A percentile compares a stretch with the other conserved stretches of the same genome.
Conservation (phyloP, 2,113 vertebrate genomes). For the Penelope pileata region DNA sequence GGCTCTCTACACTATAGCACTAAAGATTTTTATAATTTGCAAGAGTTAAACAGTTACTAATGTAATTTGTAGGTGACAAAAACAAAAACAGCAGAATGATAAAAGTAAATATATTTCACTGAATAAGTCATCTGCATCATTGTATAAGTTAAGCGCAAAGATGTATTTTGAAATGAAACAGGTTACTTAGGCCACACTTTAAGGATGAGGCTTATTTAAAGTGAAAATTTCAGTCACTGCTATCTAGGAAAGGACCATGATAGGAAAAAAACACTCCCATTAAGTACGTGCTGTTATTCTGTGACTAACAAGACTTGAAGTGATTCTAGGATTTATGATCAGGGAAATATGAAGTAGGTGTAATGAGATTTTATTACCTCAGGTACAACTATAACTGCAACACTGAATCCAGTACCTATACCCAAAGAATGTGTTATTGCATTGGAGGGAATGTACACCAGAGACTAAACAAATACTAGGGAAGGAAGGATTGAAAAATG, state of each 20-base stretch:
- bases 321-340: not conserved
- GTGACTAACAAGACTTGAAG: not conserved
- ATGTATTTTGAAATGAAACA: not conserved
- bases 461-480: not conserved
- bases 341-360: not conserved
- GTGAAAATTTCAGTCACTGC: not conserved
- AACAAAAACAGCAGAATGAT: not conserved
- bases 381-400: not conserved
- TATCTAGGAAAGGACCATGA: not conserved
- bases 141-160: not conserved
- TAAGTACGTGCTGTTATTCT: not conserved
- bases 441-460: accelerated
- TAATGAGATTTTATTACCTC: not conserved
- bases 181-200: not conserved
- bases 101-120: not conserved
- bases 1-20: accelerated
- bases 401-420: not conserved
- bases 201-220: not conserved
- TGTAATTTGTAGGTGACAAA: not conserved
- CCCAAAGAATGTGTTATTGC: not conserved
- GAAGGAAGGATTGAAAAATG: not conserved
- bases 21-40: not conserved
- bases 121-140: not conserved
- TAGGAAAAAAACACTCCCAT: not conserved
- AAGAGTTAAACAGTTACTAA: not conserved